Conservation (phyloP, 2,113 vertebrate species). For the Astatoreochromis straeleni region DNA sequence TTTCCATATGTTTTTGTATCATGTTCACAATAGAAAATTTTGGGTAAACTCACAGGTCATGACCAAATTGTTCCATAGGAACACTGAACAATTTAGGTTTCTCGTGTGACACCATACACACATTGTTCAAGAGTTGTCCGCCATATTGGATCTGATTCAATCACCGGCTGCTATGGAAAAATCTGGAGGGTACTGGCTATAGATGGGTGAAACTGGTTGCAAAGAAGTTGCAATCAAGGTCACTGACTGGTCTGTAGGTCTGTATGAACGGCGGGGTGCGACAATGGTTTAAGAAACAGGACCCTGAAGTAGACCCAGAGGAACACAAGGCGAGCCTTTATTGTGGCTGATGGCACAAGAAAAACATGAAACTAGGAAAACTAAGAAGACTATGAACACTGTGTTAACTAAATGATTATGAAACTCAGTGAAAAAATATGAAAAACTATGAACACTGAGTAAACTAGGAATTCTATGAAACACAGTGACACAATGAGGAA, state of each 20-base stretch:
- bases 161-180: neutral
- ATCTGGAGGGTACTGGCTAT: neutral
- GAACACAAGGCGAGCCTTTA: neutral
- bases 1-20: neutral
- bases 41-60: fast-evolving
- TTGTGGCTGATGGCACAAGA: neutral
- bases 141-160: neutral
- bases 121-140: neutral
- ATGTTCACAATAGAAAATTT: too few species aligned
- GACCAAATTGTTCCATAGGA: neutral
- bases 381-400: neutral
- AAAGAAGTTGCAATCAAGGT: neutral
- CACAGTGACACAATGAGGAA: neutral
- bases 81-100: neutral
- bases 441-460: neutral
- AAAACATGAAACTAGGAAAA: neutral
- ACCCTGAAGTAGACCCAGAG: neutral
- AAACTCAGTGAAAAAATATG: fast-evolving
- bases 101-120: neutral
- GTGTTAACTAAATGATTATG: neutral
- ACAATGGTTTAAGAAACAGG: neutral
- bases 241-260: neutral
- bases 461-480: neutral
- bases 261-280: fast-evolving
- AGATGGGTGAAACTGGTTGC: neutral